Evolutionary conservation across 2,797 vertebrate species (phyloP), one percentile per base, ranked within the genome.

Genomic region (Arnoldichthys spilopterus): DNA sequence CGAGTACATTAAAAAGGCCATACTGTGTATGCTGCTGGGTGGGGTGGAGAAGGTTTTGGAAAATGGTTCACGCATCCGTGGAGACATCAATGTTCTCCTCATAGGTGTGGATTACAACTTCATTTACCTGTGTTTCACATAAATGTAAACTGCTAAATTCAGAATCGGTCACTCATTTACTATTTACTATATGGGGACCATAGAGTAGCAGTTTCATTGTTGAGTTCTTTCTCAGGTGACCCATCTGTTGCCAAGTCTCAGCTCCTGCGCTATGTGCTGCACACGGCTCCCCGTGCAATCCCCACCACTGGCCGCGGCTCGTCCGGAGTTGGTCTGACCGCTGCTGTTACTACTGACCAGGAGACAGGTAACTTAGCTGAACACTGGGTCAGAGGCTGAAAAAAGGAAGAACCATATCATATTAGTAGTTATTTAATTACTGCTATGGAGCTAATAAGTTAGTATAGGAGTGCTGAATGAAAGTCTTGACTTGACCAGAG

Each of bases 191-290:
- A 37, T 37, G 37, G 37, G 6, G 4, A 37, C 37, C 37, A 37
- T 5, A 37, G 37, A 37, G 37, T 9, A 37, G 9, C 37, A 37
- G 37, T n/a, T n/a, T n/a, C n/a, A n/a, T n/a, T n/a, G n/a, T n/a
- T n/a, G n/a, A 54, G 32, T 51, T 7, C 24, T 64, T 15, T 83
- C 76, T 8, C 83, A 99, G 98, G 98, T 47, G 98, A 99, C 81
- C 98, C 98, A 0, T 99, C 97, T 0, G 98, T 99, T 0, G 97
- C 98, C 18, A 99, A 99, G 83, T 99, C 98, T 34, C 98, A 99
- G 93, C 92, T 99, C 73, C 91, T 99, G 79, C 94, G 97, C 0
- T 99, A 99, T 0, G 97, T 99, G 1, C 94, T 99, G 8, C 92
- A 95, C 88, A 96, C 96, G 0, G 97, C 98, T 0, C 97, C 98